These are phyloP conservation scores for Tuberolachnus salignus DNA, from an alignment of 2,888 invertebrate genomes.

Conservation along the genomic window DNA sequence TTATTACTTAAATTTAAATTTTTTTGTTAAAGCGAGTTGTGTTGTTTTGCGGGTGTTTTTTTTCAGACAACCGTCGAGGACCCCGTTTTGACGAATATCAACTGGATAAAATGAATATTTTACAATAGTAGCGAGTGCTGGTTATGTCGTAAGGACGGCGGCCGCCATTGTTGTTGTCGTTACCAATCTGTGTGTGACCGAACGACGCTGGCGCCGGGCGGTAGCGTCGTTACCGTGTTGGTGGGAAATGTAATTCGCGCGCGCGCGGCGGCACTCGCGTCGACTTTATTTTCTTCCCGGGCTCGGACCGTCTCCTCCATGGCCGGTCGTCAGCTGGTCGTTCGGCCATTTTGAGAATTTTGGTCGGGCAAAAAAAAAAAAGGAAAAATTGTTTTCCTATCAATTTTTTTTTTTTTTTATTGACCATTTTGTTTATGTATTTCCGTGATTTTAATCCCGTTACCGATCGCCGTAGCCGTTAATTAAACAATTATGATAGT, in stretches of 20 bases:
- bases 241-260: neutral
- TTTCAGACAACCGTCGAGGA: too few species aligned
- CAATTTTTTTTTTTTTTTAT: conserved; percentile 52
- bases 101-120: too few species aligned
- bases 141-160: neutral
- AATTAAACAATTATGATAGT: conserved; percentile 48
- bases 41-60: too few species aligned
- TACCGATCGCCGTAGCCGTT: conserved; percentile 22
- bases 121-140: too few species aligned
- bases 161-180: neutral
- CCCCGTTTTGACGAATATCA: too few species aligned
- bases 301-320: conserved; percentile 14
- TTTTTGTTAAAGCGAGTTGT: too few species aligned
- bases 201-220: neutral
- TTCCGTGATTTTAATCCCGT: conserved; percentile 34
- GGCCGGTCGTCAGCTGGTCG: conserved; percentile 33
- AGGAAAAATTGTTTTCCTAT: conserved; percentile 53
- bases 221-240: too few species aligned
- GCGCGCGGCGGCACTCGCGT: neutral
- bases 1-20: too few species aligned
- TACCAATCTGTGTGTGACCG: neutral
- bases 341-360: conserved; percentile 55
- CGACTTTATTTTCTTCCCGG: conserved; percentile 39
- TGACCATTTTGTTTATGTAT: conserved; percentile 56
- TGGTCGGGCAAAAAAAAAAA: conserved; percentile 39